Base-by-base conservation (phyloP, 2,888 invertebrate species). In the Drosophila koepferae region DNA sequence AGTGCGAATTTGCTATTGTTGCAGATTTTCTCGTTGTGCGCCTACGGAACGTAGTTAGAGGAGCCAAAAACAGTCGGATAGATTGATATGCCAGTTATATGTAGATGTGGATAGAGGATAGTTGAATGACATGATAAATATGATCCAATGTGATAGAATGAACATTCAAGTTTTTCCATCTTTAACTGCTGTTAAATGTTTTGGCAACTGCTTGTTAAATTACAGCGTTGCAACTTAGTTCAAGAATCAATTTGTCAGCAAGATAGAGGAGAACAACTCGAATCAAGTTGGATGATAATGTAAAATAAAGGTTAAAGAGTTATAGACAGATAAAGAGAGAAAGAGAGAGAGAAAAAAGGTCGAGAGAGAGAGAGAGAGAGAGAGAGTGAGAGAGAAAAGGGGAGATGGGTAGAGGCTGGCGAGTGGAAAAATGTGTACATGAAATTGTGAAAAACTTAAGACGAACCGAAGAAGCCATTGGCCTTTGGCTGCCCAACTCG, bases 391-490 rank as follows among this genome's bases (percentile, higher is more conserved):
- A 40, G 16, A 46, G 9, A 23, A 7, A 41, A 16, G 2, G 16
- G 16, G 6, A 7, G 16, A 4, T 6, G 44, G 43, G 18, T 23
- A 18, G 10, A 44, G 16, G 20, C 4, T 23, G 7, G 49, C 16
- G 55, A 36, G 43, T 46, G 20, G 48, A 55, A 55, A 63, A 67
- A 71, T 72, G 53, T 48, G 60, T 51, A 54, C 51, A 70, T 60
- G 60, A 51, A 49, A 41, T 20, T 60, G 40, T 51, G 72, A 66
- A 63, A 64, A 70, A 55, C 62, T 63, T 68, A 68, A 77, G 91
- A 93, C 93, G 90, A 93, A 93, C 93, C 93, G 90, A 86, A 78
- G 90, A 86, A 20, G 72, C 80, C 67, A 61, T 74, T 74, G 51
- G 61, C 54, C 48, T 38, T 54, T 54, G 70, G 54, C 48, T 59